These are phyloP conservation scores for Drosophila funebris DNA, from an alignment of 1,140 invertebrate genomes.

Conservation along the genomic window DNA sequence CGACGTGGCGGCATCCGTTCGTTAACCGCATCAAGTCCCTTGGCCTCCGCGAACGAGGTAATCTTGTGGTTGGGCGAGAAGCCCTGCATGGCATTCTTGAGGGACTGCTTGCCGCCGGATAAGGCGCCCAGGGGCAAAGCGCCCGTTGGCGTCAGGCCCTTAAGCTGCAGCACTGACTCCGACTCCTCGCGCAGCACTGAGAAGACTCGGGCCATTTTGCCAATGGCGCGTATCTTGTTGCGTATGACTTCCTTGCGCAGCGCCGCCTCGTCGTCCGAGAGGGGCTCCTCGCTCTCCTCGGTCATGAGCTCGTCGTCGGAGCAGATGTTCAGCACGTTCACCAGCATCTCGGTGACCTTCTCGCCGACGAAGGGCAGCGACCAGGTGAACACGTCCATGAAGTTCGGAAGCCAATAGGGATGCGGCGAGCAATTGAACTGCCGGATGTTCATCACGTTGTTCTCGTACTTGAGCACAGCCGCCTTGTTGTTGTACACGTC, in stretches of 20 bases:
- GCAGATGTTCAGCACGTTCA: conserved; percentile 99
- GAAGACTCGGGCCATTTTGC: conserved; percentile 94
- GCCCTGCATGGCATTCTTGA: conserved; percentile 98
- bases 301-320: conserved; percentile 99
- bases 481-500: conserved; percentile 99
- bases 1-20: conserved; percentile 99
- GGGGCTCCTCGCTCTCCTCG: conserved; percentile 95
- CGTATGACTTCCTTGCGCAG: conserved; percentile 99
- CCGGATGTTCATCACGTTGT: conserved; percentile 99
- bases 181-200: conserved; percentile 95
- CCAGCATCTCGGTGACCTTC: conserved; percentile 99
- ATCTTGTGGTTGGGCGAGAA: conserved; percentile 99
- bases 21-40: conserved; percentile 99
- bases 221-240: conserved; percentile 99
- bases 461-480: conserved; percentile 99
- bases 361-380: conserved; percentile 99
- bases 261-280: conserved; percentile 87
- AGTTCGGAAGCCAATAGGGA: conserved; percentile 99
- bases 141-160: conserved; percentile 99
- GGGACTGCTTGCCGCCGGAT: conserved; percentile 97
- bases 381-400: conserved; percentile 99
- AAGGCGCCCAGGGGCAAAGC: conserved; percentile 98
- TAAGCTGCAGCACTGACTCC: conserved; percentile 99
- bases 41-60: conserved; percentile 99
- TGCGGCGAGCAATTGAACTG: conserved; percentile 99